phyloP scores from a whole-genome alignment of 1,140 invertebrate genomes.

The Tetramorium simillimum region DNA sequence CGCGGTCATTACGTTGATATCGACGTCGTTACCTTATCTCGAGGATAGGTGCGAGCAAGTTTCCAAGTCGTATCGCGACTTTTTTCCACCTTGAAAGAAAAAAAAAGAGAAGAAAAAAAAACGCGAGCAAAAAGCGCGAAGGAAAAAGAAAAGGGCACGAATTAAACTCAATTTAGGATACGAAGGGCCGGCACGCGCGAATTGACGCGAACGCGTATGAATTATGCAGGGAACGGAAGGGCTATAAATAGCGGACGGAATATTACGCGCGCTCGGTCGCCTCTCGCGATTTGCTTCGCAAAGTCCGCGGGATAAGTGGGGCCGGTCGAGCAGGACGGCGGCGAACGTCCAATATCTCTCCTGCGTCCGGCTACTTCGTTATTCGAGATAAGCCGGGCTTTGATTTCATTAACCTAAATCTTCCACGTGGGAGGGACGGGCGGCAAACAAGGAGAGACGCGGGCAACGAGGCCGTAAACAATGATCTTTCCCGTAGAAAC shows the following conservation, averaged over 20 bases:
- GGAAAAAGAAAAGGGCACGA: background rate
- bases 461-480: background rate
- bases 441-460: background rate
- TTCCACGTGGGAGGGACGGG: background rate
- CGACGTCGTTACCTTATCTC: slow-evolving; percentile 15
- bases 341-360: background rate
- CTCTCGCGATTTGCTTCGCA: slow-evolving; percentile 9
- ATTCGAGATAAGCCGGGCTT: slow-evolving; percentile 31
- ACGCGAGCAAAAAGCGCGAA: too few species aligned
- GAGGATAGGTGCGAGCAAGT: background rate
- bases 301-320: slow-evolving; percentile 9
- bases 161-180: slow-evolving; percentile 10
- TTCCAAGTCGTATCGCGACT: background rate
- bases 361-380: background rate
- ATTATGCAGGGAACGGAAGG: slow-evolving; percentile 5
- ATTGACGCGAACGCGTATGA: slow-evolving; percentile 19
- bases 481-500: background rate
- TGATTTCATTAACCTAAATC: slow-evolving; percentile 54
- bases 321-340: background rate
- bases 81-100: background rate
- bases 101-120: background rate
- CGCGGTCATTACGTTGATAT: slow-evolving; percentile 28
- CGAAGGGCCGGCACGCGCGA: background rate
- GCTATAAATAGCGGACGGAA: slow-evolving; percentile 38
- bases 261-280: slow-evolving; percentile 19